Evolutionary conservation across 2,113 vertebrate genomes (phyloP), one percentile per base, ranked within the genome.

Genomic region (Hypanus sabinus): DNA sequence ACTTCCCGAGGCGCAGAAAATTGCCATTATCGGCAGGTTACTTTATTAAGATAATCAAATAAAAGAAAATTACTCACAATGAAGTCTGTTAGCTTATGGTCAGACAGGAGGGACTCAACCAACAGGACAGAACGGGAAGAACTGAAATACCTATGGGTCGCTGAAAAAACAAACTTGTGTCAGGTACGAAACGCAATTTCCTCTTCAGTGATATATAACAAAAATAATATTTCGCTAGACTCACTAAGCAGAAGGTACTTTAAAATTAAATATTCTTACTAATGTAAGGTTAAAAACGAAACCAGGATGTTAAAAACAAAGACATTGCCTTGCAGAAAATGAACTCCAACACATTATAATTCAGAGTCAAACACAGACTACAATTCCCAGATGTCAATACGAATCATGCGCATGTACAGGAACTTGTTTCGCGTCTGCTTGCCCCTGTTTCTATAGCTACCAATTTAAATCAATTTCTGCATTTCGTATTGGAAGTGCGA

Each of bases 111-210:
- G 0, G 2, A 16, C 33, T 5, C 7, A 1, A 18, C 57, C 30
- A n/a, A 0, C 1, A 2, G 1, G 3, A 0, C n/a, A 20, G 3
- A 85, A 3, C 4, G 11, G n/a, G 30, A 33, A 10, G 60, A 8
- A 12, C 60, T 90, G 85, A 36, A 60, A 30, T 2, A 3, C 60
- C 33, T 68, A 90, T 33, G 30, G 85, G 5, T 68, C 60, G 60
- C 60, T n/a, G 1, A 90, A 18, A 60, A 68, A 30, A 8, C 60
- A n/a, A 12, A 88, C 16, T 9, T 90, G 12, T 90, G 85, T n/a
- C 85, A 90, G 85, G 85, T 90, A 90, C 30, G 60, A 90, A 90
- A 90, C 60, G 85, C 60, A 14, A 90, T 65, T 65, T 87, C 36
- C 76, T 46, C 77, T 24, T 57, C 57, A 1, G 27, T 46, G 11